Evolutionary conservation across 2,888 invertebrate genomes (phyloP).

Genomic region (Ophioninae sp.): DNA sequence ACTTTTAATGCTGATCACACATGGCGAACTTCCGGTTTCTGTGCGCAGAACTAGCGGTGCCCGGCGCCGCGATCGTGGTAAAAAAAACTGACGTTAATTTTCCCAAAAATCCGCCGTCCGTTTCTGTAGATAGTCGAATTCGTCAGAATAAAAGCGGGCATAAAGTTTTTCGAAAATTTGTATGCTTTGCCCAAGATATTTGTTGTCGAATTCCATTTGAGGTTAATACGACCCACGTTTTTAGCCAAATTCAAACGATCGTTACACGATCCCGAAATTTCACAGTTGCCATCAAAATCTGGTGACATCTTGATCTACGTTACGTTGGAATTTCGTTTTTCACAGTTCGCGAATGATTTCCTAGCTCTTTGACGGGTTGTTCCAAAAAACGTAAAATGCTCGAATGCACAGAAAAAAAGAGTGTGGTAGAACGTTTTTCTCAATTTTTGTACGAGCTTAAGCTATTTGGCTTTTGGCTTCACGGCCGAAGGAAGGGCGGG

Average conservation of each 20-base stretch:
- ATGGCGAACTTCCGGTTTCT: too few relatives aligned
- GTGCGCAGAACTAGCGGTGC: too few relatives aligned
- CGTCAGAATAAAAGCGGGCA: too few relatives aligned
- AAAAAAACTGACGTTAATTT: too few relatives aligned
- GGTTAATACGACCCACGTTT: background rate
- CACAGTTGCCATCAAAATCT: background rate
- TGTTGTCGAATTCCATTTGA: too few relatives aligned
- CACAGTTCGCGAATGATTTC: background rate
- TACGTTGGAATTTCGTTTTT: background rate
- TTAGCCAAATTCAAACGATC: background rate
- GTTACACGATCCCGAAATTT: background rate
- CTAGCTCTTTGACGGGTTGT: background rate
- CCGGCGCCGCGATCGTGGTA: too few relatives aligned
- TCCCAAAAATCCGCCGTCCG: too few relatives aligned
- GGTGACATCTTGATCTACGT: background rate
- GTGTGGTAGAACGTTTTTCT: constrained; percentile 14
- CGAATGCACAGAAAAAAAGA: constrained; percentile 16
- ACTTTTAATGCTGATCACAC: too few relatives aligned
- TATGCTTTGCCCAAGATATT: too few relatives aligned
- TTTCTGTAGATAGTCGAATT: too few relatives aligned
- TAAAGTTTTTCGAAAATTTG: too few relatives aligned
- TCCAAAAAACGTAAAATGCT: background rate
- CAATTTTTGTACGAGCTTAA: constrained; percentile 58
- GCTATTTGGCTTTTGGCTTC: constrained; percentile 68
- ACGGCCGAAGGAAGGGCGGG: constrained; percentile 65